phyloP scores from a whole-genome alignment of 1,140 invertebrate species.

The Temnothorax curvispinosus region DNA sequence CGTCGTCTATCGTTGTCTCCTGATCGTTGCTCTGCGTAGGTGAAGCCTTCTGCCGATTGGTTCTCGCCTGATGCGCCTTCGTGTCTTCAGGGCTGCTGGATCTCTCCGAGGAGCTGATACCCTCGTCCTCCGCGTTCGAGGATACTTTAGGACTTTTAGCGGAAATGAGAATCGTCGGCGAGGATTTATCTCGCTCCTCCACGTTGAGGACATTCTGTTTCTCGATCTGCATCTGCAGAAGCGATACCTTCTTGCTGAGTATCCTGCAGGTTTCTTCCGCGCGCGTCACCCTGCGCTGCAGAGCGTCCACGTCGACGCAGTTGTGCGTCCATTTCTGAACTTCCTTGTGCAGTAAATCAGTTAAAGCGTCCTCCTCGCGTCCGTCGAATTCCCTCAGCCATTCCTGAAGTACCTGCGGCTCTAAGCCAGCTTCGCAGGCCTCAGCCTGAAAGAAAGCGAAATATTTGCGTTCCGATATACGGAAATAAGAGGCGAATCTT shows the following conservation, averaged over 20 bases:
- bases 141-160: conserved; percentile 83
- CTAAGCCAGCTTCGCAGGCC: conserved; percentile 84
- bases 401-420: conserved; percentile 88
- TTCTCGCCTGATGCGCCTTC: conserved; percentile 70
- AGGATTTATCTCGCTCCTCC: conserved; percentile 71
- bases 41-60: conserved; percentile 73
- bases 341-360: conserved; percentile 80
- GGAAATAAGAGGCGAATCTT: not conserved
- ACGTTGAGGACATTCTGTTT: conserved; percentile 79
- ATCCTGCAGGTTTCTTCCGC: conserved; percentile 83
- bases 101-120: conserved; percentile 93
- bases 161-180: conserved; percentile 9
- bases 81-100: conserved; percentile 89
- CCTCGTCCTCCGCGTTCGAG: conserved; percentile 94
- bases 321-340: conserved; percentile 82
- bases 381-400: conserved; percentile 88
- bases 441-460: conserved; percentile 77
- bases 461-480: not conserved
- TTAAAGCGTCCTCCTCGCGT: conserved; percentile 77
- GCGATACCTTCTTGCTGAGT: conserved; percentile 80
- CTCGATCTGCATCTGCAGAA: conserved; percentile 80
- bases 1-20: conserved; percentile 94
- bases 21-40: conserved; percentile 88
- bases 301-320: conserved; percentile 83
- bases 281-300: conserved; percentile 78